These are phyloP conservation scores for Anastrepha obliqua DNA, from an alignment of 1,140 invertebrate species.

Conservation along the genomic window DNA sequence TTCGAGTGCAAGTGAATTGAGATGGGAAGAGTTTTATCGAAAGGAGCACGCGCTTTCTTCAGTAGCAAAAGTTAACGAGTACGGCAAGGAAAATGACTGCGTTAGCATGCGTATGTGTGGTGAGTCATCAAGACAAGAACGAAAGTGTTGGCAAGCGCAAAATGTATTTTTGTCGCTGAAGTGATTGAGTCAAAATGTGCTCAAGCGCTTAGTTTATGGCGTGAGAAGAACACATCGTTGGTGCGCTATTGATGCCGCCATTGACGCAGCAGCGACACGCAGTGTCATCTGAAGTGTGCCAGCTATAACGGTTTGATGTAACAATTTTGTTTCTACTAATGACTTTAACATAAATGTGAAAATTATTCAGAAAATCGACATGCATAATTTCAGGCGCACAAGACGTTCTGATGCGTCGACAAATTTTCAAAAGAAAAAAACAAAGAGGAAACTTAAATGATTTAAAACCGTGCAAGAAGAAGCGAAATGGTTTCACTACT, in stretches of 20 bases:
- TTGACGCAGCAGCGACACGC: neutral
- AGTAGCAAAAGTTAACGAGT: neutral
- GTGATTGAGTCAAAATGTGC: conserved; percentile 27
- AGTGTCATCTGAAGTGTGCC: conserved; percentile 14
- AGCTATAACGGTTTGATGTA: conserved; percentile 11
- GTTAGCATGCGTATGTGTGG: neutral
- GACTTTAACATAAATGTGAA: conserved; percentile 19
- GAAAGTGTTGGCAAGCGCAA: conserved; percentile 22
- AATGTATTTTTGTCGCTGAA: conserved; percentile 5
- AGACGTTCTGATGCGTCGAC: neutral
- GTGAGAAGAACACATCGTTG: neutral
- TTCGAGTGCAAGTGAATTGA: neutral
- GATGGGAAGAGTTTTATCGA: neutral
- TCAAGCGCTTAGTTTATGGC: neutral
- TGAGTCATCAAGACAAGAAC: neutral
- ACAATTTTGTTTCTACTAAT: conserved; percentile 4
- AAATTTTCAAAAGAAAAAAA: neutral
- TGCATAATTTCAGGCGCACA: conserved; percentile 12
- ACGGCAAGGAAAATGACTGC: neutral
- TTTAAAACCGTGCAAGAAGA: neutral
- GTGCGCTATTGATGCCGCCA: neutral
- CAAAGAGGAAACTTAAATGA: neutral
- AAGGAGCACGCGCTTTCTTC: conserved; percentile 3
- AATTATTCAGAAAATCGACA: neutral
- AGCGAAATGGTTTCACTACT: neutral